Conservation (phyloP, 2,888 invertebrate species). For the Chloromyia formosa region DNA sequence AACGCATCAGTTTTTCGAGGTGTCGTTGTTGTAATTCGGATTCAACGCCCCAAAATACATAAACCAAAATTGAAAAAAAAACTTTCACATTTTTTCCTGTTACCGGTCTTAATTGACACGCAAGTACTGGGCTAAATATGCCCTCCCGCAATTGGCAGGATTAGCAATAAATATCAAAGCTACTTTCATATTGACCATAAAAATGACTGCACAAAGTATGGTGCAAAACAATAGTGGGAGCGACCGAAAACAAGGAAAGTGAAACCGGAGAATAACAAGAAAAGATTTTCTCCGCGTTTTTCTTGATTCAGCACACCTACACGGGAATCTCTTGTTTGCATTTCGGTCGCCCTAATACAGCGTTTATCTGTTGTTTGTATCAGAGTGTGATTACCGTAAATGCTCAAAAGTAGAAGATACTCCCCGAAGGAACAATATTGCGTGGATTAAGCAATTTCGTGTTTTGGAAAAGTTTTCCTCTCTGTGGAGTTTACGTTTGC, state of each 20-base stretch:
- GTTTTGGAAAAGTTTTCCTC: constrained; percentile 43
- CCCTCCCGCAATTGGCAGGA: too few species aligned
- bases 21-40: too few species aligned
- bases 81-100: too few species aligned
- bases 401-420: not conserved
- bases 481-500: constrained; percentile 22
- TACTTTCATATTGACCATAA: too few species aligned
- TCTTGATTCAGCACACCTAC: not conserved
- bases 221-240: not conserved
- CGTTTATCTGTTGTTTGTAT: not conserved
- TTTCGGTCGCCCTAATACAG: not conserved
- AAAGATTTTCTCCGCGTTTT: not conserved
- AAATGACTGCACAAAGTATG: too few species aligned
- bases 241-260: not conserved
- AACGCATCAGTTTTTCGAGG: too few species aligned
- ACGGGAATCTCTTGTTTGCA: not conserved
- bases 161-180: too few species aligned
- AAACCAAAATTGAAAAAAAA: too few species aligned
- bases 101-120: too few species aligned
- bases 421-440: constrained; percentile 46
- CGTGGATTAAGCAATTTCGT: constrained; percentile 47
- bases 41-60: too few species aligned
- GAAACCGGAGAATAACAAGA: constrained; percentile 19
- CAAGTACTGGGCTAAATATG: too few species aligned
- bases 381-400: not conserved